A percentile compares a stretch with the other conserved stretches of the same genome.
Conservation (phyloP, 1,140 invertebrate genomes). For the Galendromus occidentalis region DNA sequence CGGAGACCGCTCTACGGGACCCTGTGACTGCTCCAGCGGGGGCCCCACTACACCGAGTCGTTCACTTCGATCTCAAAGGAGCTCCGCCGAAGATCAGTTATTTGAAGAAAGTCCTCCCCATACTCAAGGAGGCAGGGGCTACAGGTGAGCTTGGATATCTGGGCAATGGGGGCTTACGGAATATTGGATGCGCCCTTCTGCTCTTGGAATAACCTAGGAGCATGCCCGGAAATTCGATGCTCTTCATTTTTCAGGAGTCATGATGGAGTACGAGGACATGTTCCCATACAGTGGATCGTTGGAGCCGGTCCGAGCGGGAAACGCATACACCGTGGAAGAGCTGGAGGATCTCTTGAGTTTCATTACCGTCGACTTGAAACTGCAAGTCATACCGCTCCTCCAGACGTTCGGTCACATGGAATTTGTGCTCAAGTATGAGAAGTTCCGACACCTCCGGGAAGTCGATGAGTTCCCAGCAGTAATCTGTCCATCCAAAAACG, state of each 20-base stretch:
- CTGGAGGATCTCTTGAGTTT: conserved; percentile 40
- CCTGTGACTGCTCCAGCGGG: conserved; percentile 10
- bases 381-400: conserved; percentile 72
- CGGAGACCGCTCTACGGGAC: conserved; percentile 12
- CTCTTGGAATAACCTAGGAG: background rate
- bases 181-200: background rate
- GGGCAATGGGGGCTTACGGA: too few relatives aligned
- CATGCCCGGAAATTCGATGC: background rate
- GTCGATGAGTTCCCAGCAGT: conserved; percentile 51
- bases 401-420: conserved; percentile 92
- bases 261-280: conserved; percentile 95
- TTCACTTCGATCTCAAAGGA: conserved; percentile 55
- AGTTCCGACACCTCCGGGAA: conserved; percentile 56
- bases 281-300: conserved; percentile 65
- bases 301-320: conserved; percentile 42
- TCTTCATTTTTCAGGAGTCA: conserved; percentile 32
- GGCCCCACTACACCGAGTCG: conserved; percentile 29
- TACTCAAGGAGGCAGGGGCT: conserved; percentile 48
- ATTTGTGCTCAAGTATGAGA: conserved; percentile 59
- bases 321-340: conserved; percentile 51
- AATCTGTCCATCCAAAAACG: conserved; percentile 54
- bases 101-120: conserved; percentile 37
- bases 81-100: conserved; percentile 44
- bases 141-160: conserved; percentile 33
- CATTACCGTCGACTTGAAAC: conserved; percentile 37